phyloP scores from a whole-genome alignment of 2,888 invertebrate genomes.

The Drosophila leonis region DNA sequence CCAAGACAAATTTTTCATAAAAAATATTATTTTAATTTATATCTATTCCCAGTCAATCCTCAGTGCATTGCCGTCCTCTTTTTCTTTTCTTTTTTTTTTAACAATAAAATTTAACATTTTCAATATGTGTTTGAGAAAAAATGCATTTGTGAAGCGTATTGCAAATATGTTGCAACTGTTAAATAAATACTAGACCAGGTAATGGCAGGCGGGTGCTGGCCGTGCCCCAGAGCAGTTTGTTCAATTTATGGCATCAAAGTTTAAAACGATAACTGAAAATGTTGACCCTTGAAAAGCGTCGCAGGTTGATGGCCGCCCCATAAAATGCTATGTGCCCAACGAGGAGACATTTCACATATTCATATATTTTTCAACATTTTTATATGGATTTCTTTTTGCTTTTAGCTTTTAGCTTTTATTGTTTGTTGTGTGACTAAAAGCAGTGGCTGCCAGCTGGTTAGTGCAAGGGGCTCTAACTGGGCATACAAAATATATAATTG shows the following conservation, averaged over 20 bases:
- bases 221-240: conserved; percentile 39
- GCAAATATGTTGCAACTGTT: conserved; percentile 73
- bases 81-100: background rate
- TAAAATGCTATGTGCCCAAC: conserved; percentile 7
- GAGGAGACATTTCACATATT: conserved; percentile 22
- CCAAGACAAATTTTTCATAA: background rate
- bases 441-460: conserved; percentile 19
- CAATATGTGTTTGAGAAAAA: conserved; percentile 31
- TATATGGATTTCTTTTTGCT: conserved; percentile 4
- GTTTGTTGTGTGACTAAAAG: background rate
- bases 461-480: background rate
- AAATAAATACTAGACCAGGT: conserved; percentile 58
- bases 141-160: conserved; percentile 67
- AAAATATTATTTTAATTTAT: background rate
- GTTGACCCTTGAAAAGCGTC: conserved; percentile 31
- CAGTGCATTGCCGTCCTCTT: background rate
- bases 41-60: background rate
- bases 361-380: conserved; percentile 22
- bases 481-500: background rate
- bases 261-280: conserved; percentile 56
- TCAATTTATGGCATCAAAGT: conserved; percentile 74
- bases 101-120: conserved; percentile 17
- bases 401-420: background rate
- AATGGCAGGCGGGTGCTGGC: background rate
- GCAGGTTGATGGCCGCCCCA: conserved; percentile 21